Evolutionary conservation across 2,888 invertebrate genomes (phyloP), one percentile per base, ranked within the genome.

Genomic region (Tinea semifulvella): DNA sequence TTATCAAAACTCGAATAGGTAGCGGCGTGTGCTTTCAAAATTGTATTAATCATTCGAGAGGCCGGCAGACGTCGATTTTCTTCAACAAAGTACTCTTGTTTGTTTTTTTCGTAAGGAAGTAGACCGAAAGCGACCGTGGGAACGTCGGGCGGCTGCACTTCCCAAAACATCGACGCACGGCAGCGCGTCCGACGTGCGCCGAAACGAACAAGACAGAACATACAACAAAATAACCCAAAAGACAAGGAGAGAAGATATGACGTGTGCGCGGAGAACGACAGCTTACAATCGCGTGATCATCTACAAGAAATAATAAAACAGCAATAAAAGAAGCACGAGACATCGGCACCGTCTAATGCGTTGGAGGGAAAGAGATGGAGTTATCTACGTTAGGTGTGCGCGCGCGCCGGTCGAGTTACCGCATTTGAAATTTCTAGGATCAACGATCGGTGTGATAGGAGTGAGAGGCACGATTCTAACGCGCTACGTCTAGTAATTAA

Each of bases 101-200:
- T 79, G 73, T 77, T 80, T 80, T 43, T 42, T 77, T 79, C 76
- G 70, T 77, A 76, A 79, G 80, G 80, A 80, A 79, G 79, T 77
- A 75, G 69, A 65, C 67, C 69, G 75, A 76, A 75, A 77, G 76
- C 74, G 72, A 81, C 79, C 82, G 82, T 82, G 82, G 82, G 82
- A 82, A 82, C 76, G 73, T 47, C 72, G 71, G 73, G 72, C 82
- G 77, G 81, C 80, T 80, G 82, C 81, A 79, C 81, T 81, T 82
- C 82, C 82, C 82, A 82, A 82, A 82, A 82, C 81, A 80, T 77
- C 79, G 75, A 74, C 76, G 77, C 77, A 77, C 77, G 75, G 76
- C 79, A 75, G 76, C 77, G 20, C 10, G 40, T 14, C 8, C 40
- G 40, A 40, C 65, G 66, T 60, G 64, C 68, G 73, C 75, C 77